Percentiles rank a stretch among this genome's conserved stretches.
phyloP scores from a whole-genome alignment of 2,797 vertebrate genomes.

The Cynopterus sphinx region DNA sequence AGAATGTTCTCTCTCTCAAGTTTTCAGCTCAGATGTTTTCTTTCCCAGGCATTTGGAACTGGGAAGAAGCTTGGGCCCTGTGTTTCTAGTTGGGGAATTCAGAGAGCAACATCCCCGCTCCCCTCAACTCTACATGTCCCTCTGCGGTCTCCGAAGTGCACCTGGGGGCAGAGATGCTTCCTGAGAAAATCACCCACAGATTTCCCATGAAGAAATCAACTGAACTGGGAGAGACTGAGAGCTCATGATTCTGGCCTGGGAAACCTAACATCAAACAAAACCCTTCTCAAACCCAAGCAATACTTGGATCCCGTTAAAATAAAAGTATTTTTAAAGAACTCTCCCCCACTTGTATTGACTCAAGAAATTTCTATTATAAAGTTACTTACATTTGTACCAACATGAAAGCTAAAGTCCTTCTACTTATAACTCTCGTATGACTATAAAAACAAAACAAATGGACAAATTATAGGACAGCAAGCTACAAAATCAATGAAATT shows the following conservation, averaged over 20 bases:
- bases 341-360: not conserved
- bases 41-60: not conserved
- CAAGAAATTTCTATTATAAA: not conserved
- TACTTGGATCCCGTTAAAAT: not conserved
- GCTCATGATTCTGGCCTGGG: not conserved
- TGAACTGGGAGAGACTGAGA: not conserved
- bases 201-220: not conserved
- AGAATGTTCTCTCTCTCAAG: not conserved
- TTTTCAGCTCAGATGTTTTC: not conserved
- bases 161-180: rapidly evolving
- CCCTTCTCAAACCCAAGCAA: not conserved
- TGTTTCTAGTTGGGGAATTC: not conserved
- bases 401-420: not conserved
- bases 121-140: rapidly evolving
- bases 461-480: constrained; percentile 39
- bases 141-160: not conserved
- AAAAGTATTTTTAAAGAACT: not conserved
- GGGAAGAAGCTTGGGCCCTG: not conserved
- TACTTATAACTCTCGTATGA: constrained; percentile 22
- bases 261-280: not conserved
- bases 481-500: constrained; percentile 59
- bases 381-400: constrained; percentile 19
- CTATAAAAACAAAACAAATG: constrained; percentile 67
- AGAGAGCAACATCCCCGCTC: not conserved
- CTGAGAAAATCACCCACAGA: not conserved